Evolutionary conservation across 2,113 vertebrate genomes (phyloP), one percentile per base, ranked within the genome.

Genomic region (Lathamus discolor): DNA sequence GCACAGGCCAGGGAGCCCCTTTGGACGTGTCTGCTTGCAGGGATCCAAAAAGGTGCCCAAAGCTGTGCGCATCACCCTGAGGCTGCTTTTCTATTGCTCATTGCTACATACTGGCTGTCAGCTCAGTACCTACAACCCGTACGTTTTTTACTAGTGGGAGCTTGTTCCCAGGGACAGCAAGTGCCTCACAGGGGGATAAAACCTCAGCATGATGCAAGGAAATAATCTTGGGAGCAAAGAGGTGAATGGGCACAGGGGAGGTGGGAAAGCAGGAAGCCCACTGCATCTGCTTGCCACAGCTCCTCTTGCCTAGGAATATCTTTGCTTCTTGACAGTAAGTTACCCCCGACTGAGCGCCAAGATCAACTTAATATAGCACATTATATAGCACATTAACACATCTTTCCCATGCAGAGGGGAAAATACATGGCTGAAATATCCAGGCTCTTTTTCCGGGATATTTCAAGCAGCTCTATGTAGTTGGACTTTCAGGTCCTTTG

Each of bases 181-280:
- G 18, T 11, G 37, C 44, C 66, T 57, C 1, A 0, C 27, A 5
- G n/a, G 27, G 15, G 33, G 19, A 2, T 14, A 20, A 41, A 39
- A 22, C 4, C 10, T 46, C 44, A 52, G 18, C 1, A 0, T 4
- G 13, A 6, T 16, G 29, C 19, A 10, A 57, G 54, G 17, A 80
- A 89, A 62, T 29, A 7, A 29, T 29, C 44, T n/a, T 14, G 48
- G 39, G 25, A 49, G 39, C 19, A 52, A 57, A 64, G 46, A 49
- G 33, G 39, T 33, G 48, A 62, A 27, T 2, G 20, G 78, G 59
- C 39, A 17, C 1, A 1, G 28, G 37, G 29, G 28, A 13, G 7
- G n/a, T 24, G 12, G 13, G 29, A 46, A 13, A 16, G 13, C 11
- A 27, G 13, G 41, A 41, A 74, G 28, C 43, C 28, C 54, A 14